These are phyloP conservation scores for Luperina testacea DNA, from an alignment of 2,888 invertebrate genomes.

Conservation along the genomic window DNA sequence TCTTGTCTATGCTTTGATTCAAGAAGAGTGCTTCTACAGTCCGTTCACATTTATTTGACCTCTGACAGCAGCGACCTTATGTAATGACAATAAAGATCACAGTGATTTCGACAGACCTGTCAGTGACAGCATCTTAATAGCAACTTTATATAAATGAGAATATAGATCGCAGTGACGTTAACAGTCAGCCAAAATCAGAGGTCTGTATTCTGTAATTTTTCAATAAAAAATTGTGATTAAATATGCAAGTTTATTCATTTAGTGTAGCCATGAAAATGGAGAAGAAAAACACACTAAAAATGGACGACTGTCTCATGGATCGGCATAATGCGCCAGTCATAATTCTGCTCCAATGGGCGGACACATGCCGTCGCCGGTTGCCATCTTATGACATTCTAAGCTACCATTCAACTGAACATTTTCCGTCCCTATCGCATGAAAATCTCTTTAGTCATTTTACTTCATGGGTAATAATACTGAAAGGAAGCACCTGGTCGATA, in stretches of 20 bases:
- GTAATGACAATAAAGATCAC: background rate
- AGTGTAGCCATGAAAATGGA: background rate
- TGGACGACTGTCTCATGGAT: background rate
- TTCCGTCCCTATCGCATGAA: constrained; percentile 3
- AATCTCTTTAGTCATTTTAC: constrained; percentile 11
- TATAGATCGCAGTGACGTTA: background rate
- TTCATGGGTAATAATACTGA: constrained; percentile 3
- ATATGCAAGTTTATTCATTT: background rate
- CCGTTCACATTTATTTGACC: background rate
- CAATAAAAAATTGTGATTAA: background rate
- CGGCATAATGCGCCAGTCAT: constrained; percentile 35
- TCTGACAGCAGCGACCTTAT: background rate
- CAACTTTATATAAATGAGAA: background rate
- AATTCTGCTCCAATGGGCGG: constrained; percentile 14
- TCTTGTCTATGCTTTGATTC: background rate
- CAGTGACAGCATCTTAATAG: background rate
- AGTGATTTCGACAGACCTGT: background rate
- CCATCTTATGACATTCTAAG: constrained; percentile 25
- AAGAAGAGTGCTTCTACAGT: background rate
- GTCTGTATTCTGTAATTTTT: background rate
- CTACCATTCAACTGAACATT: constrained; percentile 1
- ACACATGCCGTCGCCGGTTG: constrained; percentile 21
- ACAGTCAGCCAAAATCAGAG: background rate
- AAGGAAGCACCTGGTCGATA: constrained; percentile 36
- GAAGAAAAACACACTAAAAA: background rate